Evolutionary conservation across 2,888 invertebrate genomes (phyloP).

Genomic region (Thera obeliscata): DNA sequence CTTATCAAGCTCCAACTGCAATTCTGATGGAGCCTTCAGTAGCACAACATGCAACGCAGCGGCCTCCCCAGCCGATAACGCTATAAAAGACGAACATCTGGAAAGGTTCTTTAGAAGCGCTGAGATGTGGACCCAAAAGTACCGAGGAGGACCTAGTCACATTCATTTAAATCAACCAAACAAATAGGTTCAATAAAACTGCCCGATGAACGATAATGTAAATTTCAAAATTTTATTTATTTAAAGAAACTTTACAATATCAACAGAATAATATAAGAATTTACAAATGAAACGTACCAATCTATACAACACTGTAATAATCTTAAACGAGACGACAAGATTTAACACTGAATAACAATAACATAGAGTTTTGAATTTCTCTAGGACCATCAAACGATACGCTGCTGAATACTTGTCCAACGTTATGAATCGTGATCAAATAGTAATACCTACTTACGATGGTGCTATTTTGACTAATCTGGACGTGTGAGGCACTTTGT

Average conservation of each 20-base stretch:
- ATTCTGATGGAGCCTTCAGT: conserved; percentile 70
- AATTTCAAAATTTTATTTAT: conserved; percentile 83
- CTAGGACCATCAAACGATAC: conserved; percentile 73
- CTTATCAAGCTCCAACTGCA: conserved; percentile 67
- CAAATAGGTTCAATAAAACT: conserved; percentile 67
- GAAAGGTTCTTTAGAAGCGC: conserved; percentile 74
- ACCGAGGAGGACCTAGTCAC: conserved; percentile 47
- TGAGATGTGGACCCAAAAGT: conserved; percentile 66
- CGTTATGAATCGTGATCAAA: background rate
- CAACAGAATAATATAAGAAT: conserved; percentile 82
- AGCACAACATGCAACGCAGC: conserved; percentile 58
- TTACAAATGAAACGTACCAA: conserved; percentile 80
- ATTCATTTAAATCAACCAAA: conserved; percentile 51
- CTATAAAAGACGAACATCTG: conserved; percentile 67
- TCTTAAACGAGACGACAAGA: conserved; percentile 83
- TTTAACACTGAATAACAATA: conserved; percentile 84
- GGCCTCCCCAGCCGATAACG: conserved; percentile 53
- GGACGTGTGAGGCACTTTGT: conserved; percentile 7
- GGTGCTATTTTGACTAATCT: background rate
- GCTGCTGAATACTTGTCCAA: conserved; percentile 59
- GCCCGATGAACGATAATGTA: conserved; percentile 80
- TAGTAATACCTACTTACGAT: background rate
- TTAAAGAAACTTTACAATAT: conserved; percentile 82
- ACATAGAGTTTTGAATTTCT: conserved; percentile 75
- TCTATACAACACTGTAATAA: conserved; percentile 84